Evolutionary conservation across 35 echinoderm and acorn worm species (phyloP).

Genomic region (Chiridota heheva): DNA sequence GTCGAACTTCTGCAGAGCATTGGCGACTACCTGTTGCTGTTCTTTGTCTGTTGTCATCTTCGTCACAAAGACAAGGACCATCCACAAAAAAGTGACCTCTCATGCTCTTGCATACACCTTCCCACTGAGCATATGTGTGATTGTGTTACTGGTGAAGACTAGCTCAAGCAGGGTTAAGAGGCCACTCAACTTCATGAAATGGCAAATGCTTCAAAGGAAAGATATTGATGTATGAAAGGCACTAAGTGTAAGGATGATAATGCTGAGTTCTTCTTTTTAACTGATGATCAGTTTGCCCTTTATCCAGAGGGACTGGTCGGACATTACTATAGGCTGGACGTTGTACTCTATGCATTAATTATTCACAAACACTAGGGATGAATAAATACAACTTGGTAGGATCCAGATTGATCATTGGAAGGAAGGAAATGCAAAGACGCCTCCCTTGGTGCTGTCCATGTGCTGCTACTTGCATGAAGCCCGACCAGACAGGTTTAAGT

Average conservation of each 20-base stretch:
- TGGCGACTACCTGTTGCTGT: background rate
- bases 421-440: conserved; percentile 25
- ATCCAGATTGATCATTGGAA: conserved; percentile 35
- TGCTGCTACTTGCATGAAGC: background rate
- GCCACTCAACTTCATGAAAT: conserved; percentile 19
- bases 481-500: too few relatives aligned
- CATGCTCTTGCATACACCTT: conserved; percentile 24
- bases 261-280: background rate
- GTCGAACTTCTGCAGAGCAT: background rate
- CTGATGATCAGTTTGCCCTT: conserved; percentile 14
- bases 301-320: conserved; percentile 30
- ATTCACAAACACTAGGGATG: conserved; percentile 1
- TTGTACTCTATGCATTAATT: background rate
- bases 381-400: conserved; percentile 18
- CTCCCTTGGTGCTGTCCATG: background rate
- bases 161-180: background rate
- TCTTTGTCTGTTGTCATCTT: background rate
- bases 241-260: background rate
- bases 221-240: conserved; percentile 31
- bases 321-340: background rate
- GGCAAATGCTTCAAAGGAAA: conserved; percentile 27
- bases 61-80: background rate
- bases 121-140: too few relatives aligned
- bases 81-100: conserved; percentile 20
- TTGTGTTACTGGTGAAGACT: too few relatives aligned